Evolutionary conservation across 2,888 invertebrate species (phyloP).

Genomic region (Didymodactylos carnosus): DNA sequence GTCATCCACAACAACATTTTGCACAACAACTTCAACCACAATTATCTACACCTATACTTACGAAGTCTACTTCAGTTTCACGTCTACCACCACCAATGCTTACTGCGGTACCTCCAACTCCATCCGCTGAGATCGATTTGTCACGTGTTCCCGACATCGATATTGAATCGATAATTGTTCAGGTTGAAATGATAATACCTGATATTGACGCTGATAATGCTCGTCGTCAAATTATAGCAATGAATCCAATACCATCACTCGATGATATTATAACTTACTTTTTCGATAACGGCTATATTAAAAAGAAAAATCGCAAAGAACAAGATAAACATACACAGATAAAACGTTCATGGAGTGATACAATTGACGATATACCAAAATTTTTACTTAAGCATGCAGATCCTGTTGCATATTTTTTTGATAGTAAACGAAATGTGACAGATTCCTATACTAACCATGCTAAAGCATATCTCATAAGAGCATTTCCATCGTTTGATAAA

Average conservation of each 20-base stretch:
- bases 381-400: constrained; percentile 25
- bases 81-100: background rate
- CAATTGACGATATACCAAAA: constrained; percentile 18
- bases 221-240: background rate
- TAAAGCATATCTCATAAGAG: constrained; percentile 20
- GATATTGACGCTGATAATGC: constrained; percentile 2
- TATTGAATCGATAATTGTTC: background rate
- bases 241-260: background rate
- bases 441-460: constrained; percentile 22
- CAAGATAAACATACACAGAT: constrained; percentile 15
- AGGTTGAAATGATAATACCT: background rate
- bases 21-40: no score
- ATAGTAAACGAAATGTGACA: constrained; percentile 19
- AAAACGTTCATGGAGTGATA: constrained; percentile 18
- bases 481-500: constrained; percentile 20
- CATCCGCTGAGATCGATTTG: background rate
- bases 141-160: background rate
- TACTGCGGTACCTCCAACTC: background rate
- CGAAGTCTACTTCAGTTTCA: no score
- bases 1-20: no score
- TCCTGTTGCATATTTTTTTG: constrained; percentile 21
- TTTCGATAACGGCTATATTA: constrained; percentile 18
- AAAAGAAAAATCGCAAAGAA: constrained; percentile 2
- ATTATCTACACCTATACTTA: no score
- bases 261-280: background rate